Evolutionary conservation across 2,113 vertebrate genomes (phyloP), one percentile per base, ranked within the genome.

Genomic region (Lates calcarifer): DNA sequence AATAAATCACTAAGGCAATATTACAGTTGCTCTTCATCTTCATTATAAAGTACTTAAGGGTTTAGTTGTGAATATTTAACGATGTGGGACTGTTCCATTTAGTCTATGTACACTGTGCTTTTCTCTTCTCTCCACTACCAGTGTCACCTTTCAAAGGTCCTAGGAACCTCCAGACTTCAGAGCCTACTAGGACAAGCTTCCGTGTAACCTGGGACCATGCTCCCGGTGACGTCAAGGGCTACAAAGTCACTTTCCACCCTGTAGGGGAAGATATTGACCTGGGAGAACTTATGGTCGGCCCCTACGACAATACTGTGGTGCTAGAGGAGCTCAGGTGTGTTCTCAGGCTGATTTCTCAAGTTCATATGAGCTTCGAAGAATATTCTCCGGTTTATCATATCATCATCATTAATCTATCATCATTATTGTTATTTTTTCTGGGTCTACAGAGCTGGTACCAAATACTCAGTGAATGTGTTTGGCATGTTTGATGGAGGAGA

Each of bases 401-500:
- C n/a, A n/a, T n/a, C n/a, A n/a, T n/a, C n/a, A n/a, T n/a, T n/a
- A n/a, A n/a, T n/a, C n/a, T n/a, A n/a, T n/a, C n/a, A 65, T 20
- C 70, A 33, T 33, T 4, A n/a, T 24, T 17, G 12, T 22, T 31
- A 78, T 51, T 5, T 53, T 24, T 39, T 71, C 65, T 68, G 58
- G 22, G 7, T 73, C 58, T 5, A 5, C 94, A 99, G 98, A 95
- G 97, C 98, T 92, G 94, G 93, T 69, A 99, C 98, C 79, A 97
- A 97, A 69, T 99, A 99, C 91, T 95, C 96, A 82, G 98, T 99
- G 77, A 98, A 92, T 91, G 98, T 99, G 88, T 96, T 96, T 90
- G 97, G 98, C 72, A 95, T 99, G 96, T 99, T 99, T 95, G 98
- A 99, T 9, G 97, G 97, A 92, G 98, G 98, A 90, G 96, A 97